Base-by-base conservation (phyloP, 2,888 invertebrate genomes). In the Isotomurus palustris region DNA sequence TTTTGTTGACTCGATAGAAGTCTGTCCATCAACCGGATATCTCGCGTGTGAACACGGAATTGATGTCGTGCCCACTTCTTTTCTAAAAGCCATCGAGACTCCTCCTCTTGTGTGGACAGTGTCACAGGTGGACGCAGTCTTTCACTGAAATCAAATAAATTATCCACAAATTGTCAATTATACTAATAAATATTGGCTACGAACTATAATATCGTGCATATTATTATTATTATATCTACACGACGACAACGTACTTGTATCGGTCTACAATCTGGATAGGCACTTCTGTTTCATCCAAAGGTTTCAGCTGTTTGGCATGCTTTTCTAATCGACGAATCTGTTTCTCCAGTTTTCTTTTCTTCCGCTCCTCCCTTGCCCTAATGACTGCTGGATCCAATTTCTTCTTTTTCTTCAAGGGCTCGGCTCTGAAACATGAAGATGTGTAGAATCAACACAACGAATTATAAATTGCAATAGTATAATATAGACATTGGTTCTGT, bases 351-450 rank as follows among this genome's bases (percentile, higher is more conserved):
- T 86, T 91, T 73, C 82, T 89, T 65, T 84, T 84, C 63, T 81
- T 86, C 50, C 91, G 82, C 0, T 90, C 89, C 73, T 93, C 91
- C 70, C 91, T 81, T 17, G 85, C 84, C 74, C 84, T 86, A 0
- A 91, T 68, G 28, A 95, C 77, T 4, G 82, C 82, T 2, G 92
- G 91, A 76, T 95, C 93, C 1, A 91, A 52, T 73, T 83, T 85
- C 74, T 86, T 92, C 76, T 91, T 94, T 75, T 88, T 94, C 75
- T 91, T 94, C 73, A 94, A 74, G 2, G 94, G 94, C 74, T 92
- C 91, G 3, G 85, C 92, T 74, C 87, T 87, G 71, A 8, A 32
- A 32, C 8, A 32, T 14, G 14, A 32, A 32, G 32, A 32, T 32
- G 14, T 10, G 8, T n/a, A n/a, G n/a, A n/a, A n/a, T n/a, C n/a